Conservation (phyloP, 2,797 vertebrate genomes). For the Rousettus madagascariensis region DNA sequence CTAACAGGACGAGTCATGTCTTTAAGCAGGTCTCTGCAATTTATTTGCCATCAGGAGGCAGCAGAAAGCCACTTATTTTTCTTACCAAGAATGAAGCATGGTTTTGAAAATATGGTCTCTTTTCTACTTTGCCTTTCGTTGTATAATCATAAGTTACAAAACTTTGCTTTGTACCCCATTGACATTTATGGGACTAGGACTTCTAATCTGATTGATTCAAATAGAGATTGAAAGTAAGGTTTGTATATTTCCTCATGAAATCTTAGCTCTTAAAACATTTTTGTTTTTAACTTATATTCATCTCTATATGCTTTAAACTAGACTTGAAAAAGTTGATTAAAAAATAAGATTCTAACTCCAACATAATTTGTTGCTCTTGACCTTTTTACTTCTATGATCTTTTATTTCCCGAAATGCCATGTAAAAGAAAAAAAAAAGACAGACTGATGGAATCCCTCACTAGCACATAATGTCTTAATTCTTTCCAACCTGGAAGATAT, state of each 20-base stretch:
- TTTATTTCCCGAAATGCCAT: constrained; percentile 19
- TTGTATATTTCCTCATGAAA: constrained; percentile 1
- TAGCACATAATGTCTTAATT: not conserved
- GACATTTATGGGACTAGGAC: constrained; percentile 21
- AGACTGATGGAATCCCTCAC: not conserved
- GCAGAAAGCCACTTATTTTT: not conserved
- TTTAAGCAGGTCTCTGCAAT: constrained; percentile 10
- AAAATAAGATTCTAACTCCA: not conserved
- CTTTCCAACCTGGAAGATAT: not conserved
- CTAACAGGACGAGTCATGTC: not conserved
- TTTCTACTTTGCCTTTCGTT: not conserved
- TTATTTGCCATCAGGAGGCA: constrained; percentile 23
- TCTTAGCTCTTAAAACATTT: not conserved
- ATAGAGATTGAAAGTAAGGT: constrained; percentile 1
- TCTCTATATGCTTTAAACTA: not conserved
- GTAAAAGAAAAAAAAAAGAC: not conserved
- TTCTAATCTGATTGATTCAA: not conserved
- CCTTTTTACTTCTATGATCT: constrained; percentile 18
- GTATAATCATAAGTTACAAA: not conserved
- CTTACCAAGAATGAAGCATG: not conserved
- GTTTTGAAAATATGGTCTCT: not conserved
- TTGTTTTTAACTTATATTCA: not conserved
- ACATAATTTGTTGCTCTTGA: not conserved
- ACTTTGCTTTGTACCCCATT: not conserved
- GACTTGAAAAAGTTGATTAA: not conserved